Evolutionary conservation across 2,888 invertebrate species (phyloP), one percentile per base, ranked within the genome.

Genomic region (Cheilosia scutellata): DNA sequence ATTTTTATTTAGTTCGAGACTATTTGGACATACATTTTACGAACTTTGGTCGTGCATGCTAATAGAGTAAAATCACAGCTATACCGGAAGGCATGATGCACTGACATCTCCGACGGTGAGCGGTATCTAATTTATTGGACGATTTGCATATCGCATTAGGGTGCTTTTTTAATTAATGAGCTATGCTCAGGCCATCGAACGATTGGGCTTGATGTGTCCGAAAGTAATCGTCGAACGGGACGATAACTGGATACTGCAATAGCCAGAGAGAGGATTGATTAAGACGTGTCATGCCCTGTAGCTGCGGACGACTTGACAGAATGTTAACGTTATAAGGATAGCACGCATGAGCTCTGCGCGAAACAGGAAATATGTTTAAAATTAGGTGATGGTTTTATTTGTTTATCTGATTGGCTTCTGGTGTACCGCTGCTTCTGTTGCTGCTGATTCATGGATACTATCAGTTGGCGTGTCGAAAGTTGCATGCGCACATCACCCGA

Each of bases 131-230:
- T 84, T 84, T 79, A 84, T 79, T 79, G 79, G 63, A 51, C 79
- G 70, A 84, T 79, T 83, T 84, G 80, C 74, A 71, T 80, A 84
- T 84, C 84, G 80, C 84, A 84, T 84, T 84, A 84, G 84, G 80
- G 80, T 84, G 84, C 75, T 65, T 84, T 80, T 84, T 84, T 75
- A 84, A 84, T 84, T 80, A 84, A 84, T 84, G 84, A 84, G 84
- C 80, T 62, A 66, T 20, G 53, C 71, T 71, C 80, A 84, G 84
- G 84, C 80, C 80, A 80, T 44, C 68, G 31, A 79, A 68, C 78
- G 62, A 44, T 42, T 79, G 42, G 57, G 55, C 58, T 78, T 60
- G 58, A 37, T 51, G 44, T 71, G 84, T 80, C 71, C 58, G 31
- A 84, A 80, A 80, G 70, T 75, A 76, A 84, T 80, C 75, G 55